A percentile compares a stretch with the other conserved stretches of the same genome.
Conservation (phyloP, 2,797 vertebrate species). For the Peromyscus aztecus region DNA sequence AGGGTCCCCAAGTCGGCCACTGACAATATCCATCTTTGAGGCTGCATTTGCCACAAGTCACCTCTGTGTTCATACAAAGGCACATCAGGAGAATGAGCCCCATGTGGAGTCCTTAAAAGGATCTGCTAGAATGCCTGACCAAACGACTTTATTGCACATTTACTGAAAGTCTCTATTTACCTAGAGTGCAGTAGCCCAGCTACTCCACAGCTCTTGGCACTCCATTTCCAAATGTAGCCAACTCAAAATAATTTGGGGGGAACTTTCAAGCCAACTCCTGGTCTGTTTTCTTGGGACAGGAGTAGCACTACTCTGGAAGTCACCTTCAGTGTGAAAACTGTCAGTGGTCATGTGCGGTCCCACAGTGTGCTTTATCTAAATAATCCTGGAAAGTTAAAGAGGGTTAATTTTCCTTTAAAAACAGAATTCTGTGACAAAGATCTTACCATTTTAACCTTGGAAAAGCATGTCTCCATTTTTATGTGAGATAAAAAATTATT, state of each 20-base stretch:
- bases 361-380: constrained; percentile 86
- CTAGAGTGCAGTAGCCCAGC: background rate
- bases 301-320: background rate
- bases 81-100: background rate
- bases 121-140: background rate
- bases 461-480: constrained; percentile 80
- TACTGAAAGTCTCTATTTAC: background rate
- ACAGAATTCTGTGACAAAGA: constrained; percentile 61
- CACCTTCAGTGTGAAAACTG: background rate
- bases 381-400: constrained; percentile 66
- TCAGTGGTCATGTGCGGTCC: background rate
- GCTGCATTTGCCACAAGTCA: background rate
- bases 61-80: background rate
- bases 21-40: background rate
- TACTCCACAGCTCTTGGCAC: constrained; percentile 36
- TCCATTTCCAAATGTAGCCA: constrained; percentile 50
- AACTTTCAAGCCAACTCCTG: background rate
- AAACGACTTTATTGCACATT: background rate
- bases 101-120: background rate
- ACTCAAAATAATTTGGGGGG: constrained; percentile 45
- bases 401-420: constrained; percentile 59
- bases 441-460: constrained; percentile 55
- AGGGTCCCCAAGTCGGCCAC: background rate
- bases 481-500: constrained; percentile 85
- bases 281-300: background rate